Base-by-base conservation (phyloP, 2,888 invertebrate genomes). In the Ophion ventricosus region DNA sequence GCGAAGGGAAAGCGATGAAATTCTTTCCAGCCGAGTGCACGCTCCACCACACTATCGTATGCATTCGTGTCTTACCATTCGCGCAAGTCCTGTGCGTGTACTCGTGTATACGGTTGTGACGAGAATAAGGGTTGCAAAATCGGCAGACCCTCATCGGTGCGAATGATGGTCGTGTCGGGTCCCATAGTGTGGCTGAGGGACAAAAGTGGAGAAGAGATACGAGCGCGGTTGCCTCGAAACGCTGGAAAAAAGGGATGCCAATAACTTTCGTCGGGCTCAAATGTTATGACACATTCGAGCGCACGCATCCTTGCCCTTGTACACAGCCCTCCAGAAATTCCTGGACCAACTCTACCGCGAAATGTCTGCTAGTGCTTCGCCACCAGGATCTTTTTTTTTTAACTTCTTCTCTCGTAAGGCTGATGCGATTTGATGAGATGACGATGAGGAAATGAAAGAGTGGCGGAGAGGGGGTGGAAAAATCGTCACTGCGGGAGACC, bases 261-360 rank as follows among this genome's bases (percentile, higher is more conserved):
- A 90, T 91, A 90, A 91, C 88, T 91, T 87, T 91, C 87, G 83
- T 87, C 87, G 86, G 90, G 89, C 89, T 91, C 91, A 92, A 93
- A 93, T 93, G 93, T 93, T 93, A 90, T 93, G 93, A 93, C 93
- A 93, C 84, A 80, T 84, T 83, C 75, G 70, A 82, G 84, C 85
- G 86, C 49, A 11, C 17, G 49, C 49, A 49, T 49, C 3, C 49
- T 49, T 17, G 14, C 49, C 49, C 49, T 49, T 17, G 49, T 8
- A 49, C 64, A 35, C 29, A 40, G 63, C 61, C 26, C 64, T 26
- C 26, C 26, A 63, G 40, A 20, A 23, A 66, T 23, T 66, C 7
- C 35, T 29, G 40, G 49, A 57, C 40, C 40, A 54, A 40, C 59
- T 67, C 20, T 54, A 61, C 56, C 66, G 23, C 76, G 67, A 67